Evolutionary conservation across 2,888 invertebrate genomes (phyloP).

Genomic region (Chrysina gloriosa): DNA sequence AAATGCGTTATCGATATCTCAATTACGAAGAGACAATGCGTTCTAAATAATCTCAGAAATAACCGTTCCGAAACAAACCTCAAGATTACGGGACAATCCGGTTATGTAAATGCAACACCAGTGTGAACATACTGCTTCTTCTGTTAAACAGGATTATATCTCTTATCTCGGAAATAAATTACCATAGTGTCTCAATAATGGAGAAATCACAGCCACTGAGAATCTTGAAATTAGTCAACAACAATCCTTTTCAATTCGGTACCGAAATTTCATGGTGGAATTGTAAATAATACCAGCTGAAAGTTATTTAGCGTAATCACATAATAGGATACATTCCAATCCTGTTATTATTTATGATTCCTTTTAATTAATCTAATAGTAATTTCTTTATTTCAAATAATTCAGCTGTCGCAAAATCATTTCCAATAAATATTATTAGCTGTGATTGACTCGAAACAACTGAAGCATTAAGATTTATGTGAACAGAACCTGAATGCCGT

Average conservation of each 20-base stretch:
- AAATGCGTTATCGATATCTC: neutral
- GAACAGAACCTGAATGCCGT: no score
- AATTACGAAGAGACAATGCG: slow-evolving; percentile 16
- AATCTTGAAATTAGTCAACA: slow-evolving; percentile 38
- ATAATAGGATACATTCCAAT: neutral
- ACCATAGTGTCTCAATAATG: slow-evolving; percentile 55
- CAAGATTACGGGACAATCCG: slow-evolving; percentile 50
- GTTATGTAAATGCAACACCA: slow-evolving; percentile 56
- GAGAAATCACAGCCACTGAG: slow-evolving; percentile 36
- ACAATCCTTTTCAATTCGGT: neutral
- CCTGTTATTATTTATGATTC: neutral
- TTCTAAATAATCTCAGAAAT: slow-evolving; percentile 27
- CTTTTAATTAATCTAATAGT: no score
- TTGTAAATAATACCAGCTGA: slow-evolving; percentile 7
- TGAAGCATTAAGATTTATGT: no score
- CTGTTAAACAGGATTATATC: slow-evolving; percentile 55
- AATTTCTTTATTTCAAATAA: no score
- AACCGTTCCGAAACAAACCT: slow-evolving; percentile 18
- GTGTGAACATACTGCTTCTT: slow-evolving; percentile 55
- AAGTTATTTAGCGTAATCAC: neutral
- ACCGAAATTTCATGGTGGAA: slow-evolving; percentile 21
- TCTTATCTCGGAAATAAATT: slow-evolving; percentile 54
- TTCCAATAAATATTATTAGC: no score
- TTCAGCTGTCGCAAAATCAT: no score
- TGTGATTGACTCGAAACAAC: no score